Evolutionary conservation across 2,888 invertebrate species (phyloP).

Genomic region (Tortrix viridana): DNA sequence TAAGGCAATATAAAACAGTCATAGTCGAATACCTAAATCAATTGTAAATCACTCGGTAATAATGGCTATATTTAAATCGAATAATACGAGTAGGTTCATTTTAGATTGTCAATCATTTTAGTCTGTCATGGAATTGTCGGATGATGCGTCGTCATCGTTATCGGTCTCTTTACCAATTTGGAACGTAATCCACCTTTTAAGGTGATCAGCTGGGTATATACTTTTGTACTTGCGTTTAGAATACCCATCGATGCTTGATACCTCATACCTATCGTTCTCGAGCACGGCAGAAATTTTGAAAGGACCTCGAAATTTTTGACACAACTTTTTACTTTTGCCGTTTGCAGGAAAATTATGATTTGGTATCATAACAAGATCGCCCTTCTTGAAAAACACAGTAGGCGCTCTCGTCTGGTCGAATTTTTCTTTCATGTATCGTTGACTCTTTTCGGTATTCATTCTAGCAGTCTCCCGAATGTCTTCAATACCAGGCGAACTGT

Average conservation of each 20-base stretch:
- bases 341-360: slow-evolving; percentile 13
- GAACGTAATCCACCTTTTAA: slow-evolving; percentile 8
- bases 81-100: not conserved
- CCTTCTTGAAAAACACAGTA: slow-evolving; percentile 11
- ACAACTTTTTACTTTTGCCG: slow-evolving; percentile 15
- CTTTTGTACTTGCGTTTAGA: slow-evolving; percentile 20
- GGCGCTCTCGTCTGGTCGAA: slow-evolving; percentile 9
- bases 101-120: not conserved
- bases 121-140: not conserved
- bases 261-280: slow-evolving; percentile 7
- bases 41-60: no score
- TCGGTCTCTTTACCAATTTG: not conserved
- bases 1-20: no score
- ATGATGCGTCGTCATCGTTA: not conserved
- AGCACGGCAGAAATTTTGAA: slow-evolving; percentile 9
- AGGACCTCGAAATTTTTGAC: slow-evolving; percentile 9
- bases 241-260: slow-evolving; percentile 8
- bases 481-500: not conserved
- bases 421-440: not conserved
- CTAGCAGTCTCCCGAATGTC: slow-evolving; percentile 3
- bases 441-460: not conserved
- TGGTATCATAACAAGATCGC: slow-evolving; percentile 15
- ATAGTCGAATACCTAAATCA: no score
- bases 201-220: slow-evolving; percentile 3
- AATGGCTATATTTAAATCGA: not conserved